These are phyloP conservation scores for Micromesistius poutassou DNA, from an alignment of 2,797 vertebrate species.

Conservation along the genomic window DNA sequence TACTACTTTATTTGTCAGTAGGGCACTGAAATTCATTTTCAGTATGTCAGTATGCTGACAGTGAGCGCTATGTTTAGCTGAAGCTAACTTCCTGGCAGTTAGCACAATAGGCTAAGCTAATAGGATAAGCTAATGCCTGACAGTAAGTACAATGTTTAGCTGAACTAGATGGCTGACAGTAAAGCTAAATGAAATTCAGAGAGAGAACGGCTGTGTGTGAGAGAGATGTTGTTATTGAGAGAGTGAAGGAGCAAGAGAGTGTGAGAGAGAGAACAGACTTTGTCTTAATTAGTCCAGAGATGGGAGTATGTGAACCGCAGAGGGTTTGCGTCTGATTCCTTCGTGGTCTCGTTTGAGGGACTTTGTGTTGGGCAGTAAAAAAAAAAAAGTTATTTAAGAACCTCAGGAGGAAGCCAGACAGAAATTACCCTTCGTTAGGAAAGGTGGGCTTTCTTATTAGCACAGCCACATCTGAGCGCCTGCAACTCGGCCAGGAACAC, in stretches of 20 bases:
- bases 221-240: neutral
- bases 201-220: neutral
- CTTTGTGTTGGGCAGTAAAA: conserved; percentile 37
- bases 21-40: no score
- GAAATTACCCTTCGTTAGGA: conserved; percentile 45
- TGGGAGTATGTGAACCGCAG: neutral
- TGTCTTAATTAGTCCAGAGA: conserved; percentile 3
- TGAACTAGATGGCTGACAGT: no score
- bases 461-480: conserved; percentile 45
- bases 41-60: no score
- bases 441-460: conserved; percentile 50
- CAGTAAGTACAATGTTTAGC: no score
- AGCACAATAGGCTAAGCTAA: no score
- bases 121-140: no score
- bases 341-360: conserved; percentile 13
- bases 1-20: no score
- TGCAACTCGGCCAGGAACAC: conserved; percentile 45
- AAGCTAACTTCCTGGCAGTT: neutral
- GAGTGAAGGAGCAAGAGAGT: neutral
- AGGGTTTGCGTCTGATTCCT: neutral
- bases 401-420: conserved; percentile 38
- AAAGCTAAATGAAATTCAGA: neutral
- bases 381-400: conserved; percentile 32
- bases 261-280: neutral
- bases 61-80: neutral